phyloP scores from a whole-genome alignment of 2,888 invertebrate genomes.

The Apamea sordens region DNA sequence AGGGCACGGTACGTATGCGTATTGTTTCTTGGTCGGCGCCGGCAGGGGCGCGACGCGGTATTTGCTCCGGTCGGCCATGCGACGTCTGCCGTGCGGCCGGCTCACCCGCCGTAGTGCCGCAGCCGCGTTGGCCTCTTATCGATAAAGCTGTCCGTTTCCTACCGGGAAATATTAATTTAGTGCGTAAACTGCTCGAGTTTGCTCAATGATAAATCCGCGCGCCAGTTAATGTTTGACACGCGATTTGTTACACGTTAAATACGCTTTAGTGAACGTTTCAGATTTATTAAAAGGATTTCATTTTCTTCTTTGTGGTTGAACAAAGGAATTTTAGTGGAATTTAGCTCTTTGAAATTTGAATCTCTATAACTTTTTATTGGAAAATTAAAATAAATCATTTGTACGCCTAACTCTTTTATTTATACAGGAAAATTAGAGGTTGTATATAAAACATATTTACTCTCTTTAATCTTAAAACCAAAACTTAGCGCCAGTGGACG shows the following conservation, averaged over 20 bases:
- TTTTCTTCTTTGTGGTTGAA: background rate
- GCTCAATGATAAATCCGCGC: constrained; percentile 64
- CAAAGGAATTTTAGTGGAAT: constrained; percentile 16
- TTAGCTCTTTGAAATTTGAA: background rate
- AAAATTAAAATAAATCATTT: background rate
- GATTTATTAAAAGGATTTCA: background rate
- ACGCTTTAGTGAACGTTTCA: constrained; percentile 16
- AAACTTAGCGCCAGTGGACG: background rate
- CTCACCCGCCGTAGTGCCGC: constrained; percentile 71
- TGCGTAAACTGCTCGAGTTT: constrained; percentile 66
- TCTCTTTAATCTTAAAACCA: background rate
- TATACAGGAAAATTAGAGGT: background rate
- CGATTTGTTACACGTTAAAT: constrained; percentile 59
- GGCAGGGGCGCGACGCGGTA: constrained; percentile 88
- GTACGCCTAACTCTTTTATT: background rate
- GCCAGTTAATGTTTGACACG: constrained; percentile 63
- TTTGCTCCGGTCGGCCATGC: constrained; percentile 89
- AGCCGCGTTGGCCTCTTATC: constrained; percentile 73
- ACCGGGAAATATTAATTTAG: constrained; percentile 67
- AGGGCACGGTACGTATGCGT: constrained; percentile 89
- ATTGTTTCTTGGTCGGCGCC: constrained; percentile 87
- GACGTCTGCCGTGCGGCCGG: constrained; percentile 84
- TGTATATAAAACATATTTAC: background rate
- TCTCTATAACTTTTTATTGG: background rate
- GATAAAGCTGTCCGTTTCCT: constrained; percentile 72